Percentiles rank a stretch among this genome's conserved stretches.
Evolutionary conservation across 2,888 invertebrate species (phyloP).

Genomic region (Ochropleura leucogaster): DNA sequence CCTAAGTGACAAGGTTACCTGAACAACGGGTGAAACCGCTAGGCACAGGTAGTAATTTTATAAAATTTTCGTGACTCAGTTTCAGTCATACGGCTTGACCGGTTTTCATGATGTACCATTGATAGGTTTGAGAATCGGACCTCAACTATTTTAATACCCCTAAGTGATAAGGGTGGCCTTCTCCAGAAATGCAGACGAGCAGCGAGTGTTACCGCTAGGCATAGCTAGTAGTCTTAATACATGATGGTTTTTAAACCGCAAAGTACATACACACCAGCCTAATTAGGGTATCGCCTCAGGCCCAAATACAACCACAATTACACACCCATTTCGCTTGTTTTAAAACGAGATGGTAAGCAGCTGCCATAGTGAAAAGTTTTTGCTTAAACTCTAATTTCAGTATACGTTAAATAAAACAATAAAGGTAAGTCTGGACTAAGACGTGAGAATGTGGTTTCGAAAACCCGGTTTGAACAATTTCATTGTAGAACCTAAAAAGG

Average conservation of each 20-base stretch:
- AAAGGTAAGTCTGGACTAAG: constrained; percentile 2
- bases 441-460: not conserved
- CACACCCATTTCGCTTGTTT: not conserved
- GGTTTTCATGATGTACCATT: too few relatives aligned
- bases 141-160: too few relatives aligned
- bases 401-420: not conserved
- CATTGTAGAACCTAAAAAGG: not conserved
- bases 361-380: constrained; percentile 8
- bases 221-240: too few relatives aligned
- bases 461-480: constrained; percentile 1
- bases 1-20: too few relatives aligned
- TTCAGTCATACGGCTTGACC: too few relatives aligned
- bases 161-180: too few relatives aligned
- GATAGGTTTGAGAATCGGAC: too few relatives aligned
- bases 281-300: not conserved
- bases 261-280: not conserved
- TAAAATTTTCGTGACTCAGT: too few relatives aligned
- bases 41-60: too few relatives aligned
- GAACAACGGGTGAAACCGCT: too few relatives aligned
- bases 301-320: constrained; percentile 10
- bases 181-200: too few relatives aligned
- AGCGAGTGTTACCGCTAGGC: too few relatives aligned
- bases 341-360: constrained; percentile 20
- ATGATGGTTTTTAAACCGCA: constrained; percentile 15
- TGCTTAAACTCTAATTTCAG: constrained; percentile 25